A percentile compares a stretch with the other conserved stretches of the same genome.
These are phyloP conservation scores for Drosophila ustulata DNA, from an alignment of 2,888 invertebrate species.

Conservation along the genomic window DNA sequence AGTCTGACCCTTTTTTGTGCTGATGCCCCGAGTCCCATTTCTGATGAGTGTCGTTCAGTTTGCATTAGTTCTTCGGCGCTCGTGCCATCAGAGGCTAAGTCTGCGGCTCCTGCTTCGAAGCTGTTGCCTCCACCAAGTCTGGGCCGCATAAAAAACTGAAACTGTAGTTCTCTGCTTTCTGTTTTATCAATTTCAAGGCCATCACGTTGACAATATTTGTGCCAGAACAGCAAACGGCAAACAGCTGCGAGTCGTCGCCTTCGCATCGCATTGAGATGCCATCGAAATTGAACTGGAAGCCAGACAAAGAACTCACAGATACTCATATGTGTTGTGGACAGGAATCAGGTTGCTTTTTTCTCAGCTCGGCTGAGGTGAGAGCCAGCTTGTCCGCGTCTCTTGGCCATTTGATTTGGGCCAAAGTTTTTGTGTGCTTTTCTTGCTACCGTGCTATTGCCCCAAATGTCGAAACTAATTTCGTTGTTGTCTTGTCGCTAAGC, in stretches of 20 bases:
- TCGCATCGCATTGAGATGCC: constrained; percentile 24
- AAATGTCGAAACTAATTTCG: constrained; percentile 44
- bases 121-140: background rate
- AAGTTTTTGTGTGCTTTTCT: constrained; percentile 40
- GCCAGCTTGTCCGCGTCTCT: constrained; percentile 25
- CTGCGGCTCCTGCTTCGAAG: background rate
- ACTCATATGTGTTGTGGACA: constrained; percentile 33
- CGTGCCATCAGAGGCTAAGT: background rate
- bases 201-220: constrained; percentile 29
- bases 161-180: constrained; percentile 6
- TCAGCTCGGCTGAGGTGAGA: constrained; percentile 21
- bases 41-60: constrained; percentile 17
- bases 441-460: background rate
- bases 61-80: background rate
- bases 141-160: constrained; percentile 4
- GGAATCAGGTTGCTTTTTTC: background rate
- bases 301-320: constrained; percentile 10
- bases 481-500: constrained; percentile 39
- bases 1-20: background rate
- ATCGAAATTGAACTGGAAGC: constrained; percentile 36
- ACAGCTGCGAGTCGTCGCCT: background rate
- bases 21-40: constrained; percentile 7
- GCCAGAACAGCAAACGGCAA: constrained; percentile 6
- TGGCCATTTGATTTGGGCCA: constrained; percentile 47
- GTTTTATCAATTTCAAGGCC: constrained; percentile 43